Percentiles rank a stretch among this genome's conserved stretches.
Conservation (phyloP, 64 coral and sea anemone species). For the Stichodactyla mertensii region DNA sequence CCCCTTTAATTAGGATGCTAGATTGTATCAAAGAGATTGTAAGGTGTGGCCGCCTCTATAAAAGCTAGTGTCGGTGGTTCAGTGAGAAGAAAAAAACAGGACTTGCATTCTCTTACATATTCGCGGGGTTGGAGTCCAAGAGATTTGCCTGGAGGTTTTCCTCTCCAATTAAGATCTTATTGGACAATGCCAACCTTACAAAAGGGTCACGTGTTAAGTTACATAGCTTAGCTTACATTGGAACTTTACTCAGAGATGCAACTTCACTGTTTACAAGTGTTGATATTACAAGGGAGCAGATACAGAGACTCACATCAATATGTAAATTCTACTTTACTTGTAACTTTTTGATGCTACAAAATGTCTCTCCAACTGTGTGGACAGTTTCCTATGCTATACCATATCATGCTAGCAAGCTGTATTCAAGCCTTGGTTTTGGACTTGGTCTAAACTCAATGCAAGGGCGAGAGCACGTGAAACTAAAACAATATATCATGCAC, state of each 20-base stretch:
- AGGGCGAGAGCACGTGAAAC: too few species aligned
- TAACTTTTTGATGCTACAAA: constrained; percentile 12
- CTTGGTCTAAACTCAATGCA: too few species aligned
- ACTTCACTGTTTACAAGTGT: constrained; percentile 32
- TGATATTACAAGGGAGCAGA: constrained; percentile 17
- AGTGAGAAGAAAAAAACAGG: constrained; percentile 37
- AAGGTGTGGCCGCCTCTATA: constrained; percentile 50
- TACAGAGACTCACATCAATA: constrained; percentile 4
- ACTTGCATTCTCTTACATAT: constrained; percentile 32
- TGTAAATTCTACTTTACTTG: constrained; percentile 29
- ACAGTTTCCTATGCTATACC: too few species aligned
- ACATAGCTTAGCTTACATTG: constrained; percentile 6
- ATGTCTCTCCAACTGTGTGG: constrained; percentile 23
- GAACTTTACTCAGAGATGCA: constrained; percentile 23
- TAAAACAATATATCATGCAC: too few species aligned
- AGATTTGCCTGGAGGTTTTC: constrained; percentile 4
- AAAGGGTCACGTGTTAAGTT: not conserved
- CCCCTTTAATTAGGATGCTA: constrained; percentile 6
- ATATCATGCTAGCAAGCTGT: too few species aligned
- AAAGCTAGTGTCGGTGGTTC: constrained; percentile 37
- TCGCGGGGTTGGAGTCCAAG: constrained; percentile 38
- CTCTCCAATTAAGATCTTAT: constrained; percentile 20
- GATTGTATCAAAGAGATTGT: constrained; percentile 24
- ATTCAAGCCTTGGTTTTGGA: too few species aligned
- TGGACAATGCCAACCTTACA: not conserved